These are phyloP conservation scores for Aptenodytes forsteri DNA, from an alignment of 2,113 vertebrate species.

Conservation along the genomic window DNA sequence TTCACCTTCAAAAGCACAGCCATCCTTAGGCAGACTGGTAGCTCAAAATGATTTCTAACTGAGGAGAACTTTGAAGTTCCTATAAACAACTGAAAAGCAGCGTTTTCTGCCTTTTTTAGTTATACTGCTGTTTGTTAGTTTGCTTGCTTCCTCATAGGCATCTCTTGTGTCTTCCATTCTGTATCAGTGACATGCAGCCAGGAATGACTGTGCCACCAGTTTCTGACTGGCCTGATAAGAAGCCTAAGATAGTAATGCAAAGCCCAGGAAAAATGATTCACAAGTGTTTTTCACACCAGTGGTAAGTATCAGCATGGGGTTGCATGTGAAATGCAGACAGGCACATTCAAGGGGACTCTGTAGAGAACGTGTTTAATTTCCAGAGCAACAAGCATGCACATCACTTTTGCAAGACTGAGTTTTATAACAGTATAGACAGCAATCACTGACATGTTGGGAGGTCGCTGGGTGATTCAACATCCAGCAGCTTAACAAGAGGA, in stretches of 20 bases:
- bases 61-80: slow-evolving; percentile 44
- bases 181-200: background rate
- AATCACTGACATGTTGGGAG: background rate
- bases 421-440: background rate
- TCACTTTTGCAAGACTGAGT: background rate
- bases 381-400: background rate
- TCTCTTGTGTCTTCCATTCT: background rate
- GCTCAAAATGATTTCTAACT: slow-evolving; percentile 52
- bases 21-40: slow-evolving; percentile 30
- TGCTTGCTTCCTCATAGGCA: background rate
- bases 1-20: slow-evolving; percentile 56
- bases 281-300: background rate
- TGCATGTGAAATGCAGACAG: background rate
- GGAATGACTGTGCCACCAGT: background rate
- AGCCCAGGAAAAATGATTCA: background rate
- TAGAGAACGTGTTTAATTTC: slow-evolving; percentile 4
- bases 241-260: background rate
- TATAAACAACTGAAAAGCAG: slow-evolving; percentile 20
- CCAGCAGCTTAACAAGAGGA: slow-evolving; percentile 50
- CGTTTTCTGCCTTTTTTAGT: background rate
- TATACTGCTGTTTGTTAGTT: background rate
- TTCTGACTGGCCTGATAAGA: background rate
- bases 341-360: background rate
- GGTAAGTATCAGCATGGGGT: background rate
- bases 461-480: background rate